Evolutionary conservation across 2,113 vertebrate species (phyloP), one percentile per base, ranked within the genome.

Genomic region (Tringa solitaria): DNA sequence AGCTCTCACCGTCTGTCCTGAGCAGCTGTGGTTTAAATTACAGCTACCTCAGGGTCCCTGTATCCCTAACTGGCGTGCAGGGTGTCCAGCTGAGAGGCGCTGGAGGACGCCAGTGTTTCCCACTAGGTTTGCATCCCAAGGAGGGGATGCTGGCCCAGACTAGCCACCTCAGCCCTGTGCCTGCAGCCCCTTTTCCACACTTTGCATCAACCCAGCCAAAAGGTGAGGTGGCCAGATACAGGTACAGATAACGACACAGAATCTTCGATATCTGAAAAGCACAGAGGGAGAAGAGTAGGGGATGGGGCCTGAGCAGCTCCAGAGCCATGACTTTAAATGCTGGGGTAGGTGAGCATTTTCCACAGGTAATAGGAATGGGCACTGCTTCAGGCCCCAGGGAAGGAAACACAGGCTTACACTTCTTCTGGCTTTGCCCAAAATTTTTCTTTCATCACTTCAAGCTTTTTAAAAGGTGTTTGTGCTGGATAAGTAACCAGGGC

Each of bases 171-270:
- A 75, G 20, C 20, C 63, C 63, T 54, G 37, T 67, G 10, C 33
- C n/a, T 68, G 22, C 43, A 77, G 22, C 35, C 21, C 24, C n/a
- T 75, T 56, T 32, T 54, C 6, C 30, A 30, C 1, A 0, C 30
- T 28, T 30, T 59, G 7, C 64, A 28, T 43, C 28, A 37, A 59
- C 56, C 74, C 76, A 86, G 56, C 22, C 30, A 11, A 59, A 59
- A 84, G 35, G 7, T 15, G 43, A 23, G 11, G 12, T 60, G 30
- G 7, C 1, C 2, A 23, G 26, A 72, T 50, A 35, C 10, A 53
- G 33, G 30, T 45, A 8, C 7, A 57, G 20, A 7, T 46, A 73
- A 56, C 0, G 0, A 37, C 18, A 22, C 1, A 1, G 50, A n/a
- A 50, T 10, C 54, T 65, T 60, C 90, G 61, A 45, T 73, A 1